These are phyloP conservation scores for Spilogale gracilis DNA, from an alignment of 2,113 vertebrate species.

Conservation along the genomic window DNA sequence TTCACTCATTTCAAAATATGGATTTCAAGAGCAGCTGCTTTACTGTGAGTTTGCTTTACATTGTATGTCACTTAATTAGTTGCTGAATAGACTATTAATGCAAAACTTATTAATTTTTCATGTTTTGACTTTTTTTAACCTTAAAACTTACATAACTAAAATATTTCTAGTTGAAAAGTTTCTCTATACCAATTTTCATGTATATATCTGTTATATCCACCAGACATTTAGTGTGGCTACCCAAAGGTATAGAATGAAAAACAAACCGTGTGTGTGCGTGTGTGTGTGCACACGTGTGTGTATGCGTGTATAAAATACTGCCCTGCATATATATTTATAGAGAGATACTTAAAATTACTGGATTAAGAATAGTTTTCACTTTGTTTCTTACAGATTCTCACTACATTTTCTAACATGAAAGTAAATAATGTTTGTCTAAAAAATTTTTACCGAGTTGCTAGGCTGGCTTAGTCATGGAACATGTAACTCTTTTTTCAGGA, in stretches of 20 bases:
- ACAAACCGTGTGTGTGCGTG: not conserved
- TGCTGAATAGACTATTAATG: slow-evolving; percentile 47
- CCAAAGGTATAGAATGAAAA: not conserved
- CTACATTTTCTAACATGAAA: slow-evolving; percentile 41
- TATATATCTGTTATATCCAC: not conserved
- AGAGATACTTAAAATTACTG: slow-evolving; percentile 15
- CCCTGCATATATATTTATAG: not conserved
- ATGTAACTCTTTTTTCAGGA: not conserved
- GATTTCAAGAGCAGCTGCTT: slow-evolving; percentile 97
- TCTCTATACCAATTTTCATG: not conserved
- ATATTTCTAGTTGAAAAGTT: slow-evolving; percentile 43
- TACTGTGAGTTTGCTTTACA: slow-evolving; percentile 93
- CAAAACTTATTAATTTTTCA: not conserved
- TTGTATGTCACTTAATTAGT: slow-evolving; percentile 36
- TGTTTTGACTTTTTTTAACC: slow-evolving; percentile 34
- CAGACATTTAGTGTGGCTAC: slow-evolving; percentile 5
- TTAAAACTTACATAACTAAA: slow-evolving; percentile 39
- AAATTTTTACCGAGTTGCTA: not conserved
- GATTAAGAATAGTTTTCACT: slow-evolving; percentile 41
- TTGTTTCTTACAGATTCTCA: slow-evolving; percentile 2
- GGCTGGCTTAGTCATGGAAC: not conserved
- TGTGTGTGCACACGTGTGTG: not conserved
- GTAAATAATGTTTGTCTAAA: slow-evolving; percentile 31
- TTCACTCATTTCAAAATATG: slow-evolving; percentile 93
- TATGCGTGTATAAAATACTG: not conserved